Conservation (phyloP, 2,797 vertebrate species). For the Sciurus carolinensis region DNA sequence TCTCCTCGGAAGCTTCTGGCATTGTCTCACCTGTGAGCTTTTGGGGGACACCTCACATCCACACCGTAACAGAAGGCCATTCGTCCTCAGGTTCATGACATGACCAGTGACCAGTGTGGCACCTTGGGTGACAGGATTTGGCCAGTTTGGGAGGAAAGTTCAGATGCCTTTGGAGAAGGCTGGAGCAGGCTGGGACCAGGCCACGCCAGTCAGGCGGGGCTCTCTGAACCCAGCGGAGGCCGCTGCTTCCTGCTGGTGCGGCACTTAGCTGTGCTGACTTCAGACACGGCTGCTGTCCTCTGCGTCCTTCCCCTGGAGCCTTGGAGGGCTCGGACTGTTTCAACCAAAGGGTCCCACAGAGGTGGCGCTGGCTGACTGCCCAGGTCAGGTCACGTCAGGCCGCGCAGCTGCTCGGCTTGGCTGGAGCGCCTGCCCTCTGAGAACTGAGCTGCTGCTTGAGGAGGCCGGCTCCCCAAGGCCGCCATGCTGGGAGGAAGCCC, state of each 20-base stretch:
- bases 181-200: background rate
- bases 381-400: background rate
- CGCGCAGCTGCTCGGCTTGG: background rate
- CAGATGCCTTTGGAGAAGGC: background rate
- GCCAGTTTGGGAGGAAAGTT: background rate
- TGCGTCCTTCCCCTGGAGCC: background rate
- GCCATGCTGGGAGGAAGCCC: background rate
- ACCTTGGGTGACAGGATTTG: rapidly evolving
- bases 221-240: no score
- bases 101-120: background rate
- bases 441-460: background rate
- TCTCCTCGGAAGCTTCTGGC: no score
- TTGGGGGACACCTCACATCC: no score
- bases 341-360: background rate
- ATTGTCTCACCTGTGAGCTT: no score
- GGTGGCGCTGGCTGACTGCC: background rate
- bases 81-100: rapidly evolving
- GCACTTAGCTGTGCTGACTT: background rate
- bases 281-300: background rate
- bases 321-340: background rate
- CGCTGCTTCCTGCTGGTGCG: background rate
- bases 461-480: background rate
- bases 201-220: background rate
- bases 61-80: no score
- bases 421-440: background rate